Evolutionary conservation across 2,888 invertebrate genomes (phyloP).

Genomic region (Acrobasis suavella): DNA sequence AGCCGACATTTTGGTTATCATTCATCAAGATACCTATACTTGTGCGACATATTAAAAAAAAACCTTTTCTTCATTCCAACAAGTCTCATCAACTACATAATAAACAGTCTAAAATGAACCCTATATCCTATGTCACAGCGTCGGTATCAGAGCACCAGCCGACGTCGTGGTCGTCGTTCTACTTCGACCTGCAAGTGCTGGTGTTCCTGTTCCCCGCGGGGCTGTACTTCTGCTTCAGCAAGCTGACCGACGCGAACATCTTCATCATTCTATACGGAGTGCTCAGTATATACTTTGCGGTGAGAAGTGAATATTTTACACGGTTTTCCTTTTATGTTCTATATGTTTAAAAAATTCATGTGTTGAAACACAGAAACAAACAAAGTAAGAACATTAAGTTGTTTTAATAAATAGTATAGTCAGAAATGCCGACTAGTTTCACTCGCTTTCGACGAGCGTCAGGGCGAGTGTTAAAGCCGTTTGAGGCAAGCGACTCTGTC

Average conservation of each 20-base stretch:
- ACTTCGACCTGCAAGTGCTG: slow-evolving; percentile 97
- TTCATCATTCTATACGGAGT: slow-evolving; percentile 98
- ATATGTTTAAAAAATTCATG: too few species aligned
- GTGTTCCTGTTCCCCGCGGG: slow-evolving; percentile 98
- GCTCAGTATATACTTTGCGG: slow-evolving; percentile 98
- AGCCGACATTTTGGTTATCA: too few species aligned
- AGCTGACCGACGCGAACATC: slow-evolving; percentile 97
- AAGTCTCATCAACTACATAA: background rate
- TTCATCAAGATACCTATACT: too few species aligned
- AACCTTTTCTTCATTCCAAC: too few species aligned
- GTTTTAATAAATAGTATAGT: too few species aligned
- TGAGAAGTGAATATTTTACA: slow-evolving; percentile 69
- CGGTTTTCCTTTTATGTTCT: too few species aligned
- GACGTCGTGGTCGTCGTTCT: slow-evolving; percentile 99
- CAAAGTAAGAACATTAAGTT: too few species aligned
- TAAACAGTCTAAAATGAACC: slow-evolving; percentile 7
- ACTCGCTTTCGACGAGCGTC: too few species aligned
- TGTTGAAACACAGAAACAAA: too few species aligned
- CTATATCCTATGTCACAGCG: slow-evolving; percentile 59
- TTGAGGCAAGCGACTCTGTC: too few species aligned
- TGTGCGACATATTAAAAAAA: too few species aligned
- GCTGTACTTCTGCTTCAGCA: slow-evolving; percentile 97
- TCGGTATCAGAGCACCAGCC: slow-evolving; percentile 99
- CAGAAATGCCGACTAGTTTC: background rate
- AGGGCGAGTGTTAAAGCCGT: too few species aligned